Conservation (phyloP, 2,888 invertebrate genomes). For the Disparrhopalites patrizii region DNA sequence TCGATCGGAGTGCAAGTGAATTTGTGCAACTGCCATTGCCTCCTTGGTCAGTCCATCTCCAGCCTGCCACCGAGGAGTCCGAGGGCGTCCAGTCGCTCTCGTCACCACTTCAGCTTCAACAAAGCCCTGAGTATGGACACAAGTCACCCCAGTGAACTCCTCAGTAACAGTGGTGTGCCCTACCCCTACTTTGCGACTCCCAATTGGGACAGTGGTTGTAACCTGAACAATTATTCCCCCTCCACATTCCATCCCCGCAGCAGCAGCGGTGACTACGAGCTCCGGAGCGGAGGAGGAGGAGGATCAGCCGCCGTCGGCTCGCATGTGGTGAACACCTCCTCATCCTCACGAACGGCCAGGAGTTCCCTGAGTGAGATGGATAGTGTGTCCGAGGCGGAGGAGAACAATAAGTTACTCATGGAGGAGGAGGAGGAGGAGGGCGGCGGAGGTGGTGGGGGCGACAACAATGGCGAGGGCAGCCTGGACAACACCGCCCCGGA, state of each 20-base stretch:
- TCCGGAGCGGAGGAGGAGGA: neutral
- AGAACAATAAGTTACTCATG: constrained; percentile 27
- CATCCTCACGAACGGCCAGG: constrained; percentile 29
- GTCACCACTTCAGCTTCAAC: constrained; percentile 28
- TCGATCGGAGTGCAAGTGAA: constrained; percentile 33
- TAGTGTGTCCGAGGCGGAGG: constrained; percentile 27
- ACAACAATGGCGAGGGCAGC: neutral
- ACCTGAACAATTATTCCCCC: neutral
- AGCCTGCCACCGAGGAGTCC: constrained; percentile 27
- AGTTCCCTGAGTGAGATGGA: constrained; percentile 29
- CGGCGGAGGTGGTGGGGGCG: constrained; percentile 17
- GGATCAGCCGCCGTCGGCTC: constrained; percentile 16
- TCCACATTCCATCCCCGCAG: too few species aligned
- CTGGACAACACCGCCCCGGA: constrained; percentile 11
- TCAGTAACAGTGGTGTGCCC: neutral
- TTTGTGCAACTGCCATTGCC: constrained; percentile 30
- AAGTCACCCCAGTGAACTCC: constrained; percentile 19
- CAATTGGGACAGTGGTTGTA: constrained; percentile 9
- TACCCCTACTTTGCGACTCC: too few species aligned
- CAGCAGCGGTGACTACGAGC: neutral
- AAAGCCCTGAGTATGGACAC: constrained; percentile 29
- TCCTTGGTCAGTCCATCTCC: constrained; percentile 22
- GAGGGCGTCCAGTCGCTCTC: constrained; percentile 16
- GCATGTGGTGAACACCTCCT: constrained; percentile 33
- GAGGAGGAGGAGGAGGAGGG: constrained; percentile 14